Evolutionary conservation across 1,140 invertebrate genomes (phyloP).

Genomic region (Anthonomus grandis): DNA sequence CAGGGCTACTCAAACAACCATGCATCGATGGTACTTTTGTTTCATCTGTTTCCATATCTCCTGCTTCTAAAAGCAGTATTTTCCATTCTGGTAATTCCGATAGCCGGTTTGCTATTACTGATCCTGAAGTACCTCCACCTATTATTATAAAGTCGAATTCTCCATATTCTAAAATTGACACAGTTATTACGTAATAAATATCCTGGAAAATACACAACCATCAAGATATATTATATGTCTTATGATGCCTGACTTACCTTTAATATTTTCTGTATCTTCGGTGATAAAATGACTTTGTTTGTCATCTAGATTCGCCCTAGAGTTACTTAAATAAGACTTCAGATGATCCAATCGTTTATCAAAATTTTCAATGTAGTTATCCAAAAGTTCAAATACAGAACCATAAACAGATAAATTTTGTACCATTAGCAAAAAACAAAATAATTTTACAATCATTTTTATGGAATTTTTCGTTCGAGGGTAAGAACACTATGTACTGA

Average conservation of each 20-base stretch:
- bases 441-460: slow-evolving; percentile 10
- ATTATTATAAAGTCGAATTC: slow-evolving; percentile 46
- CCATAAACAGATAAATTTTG: background rate
- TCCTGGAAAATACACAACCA: no score
- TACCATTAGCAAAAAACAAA: slow-evolving; percentile 1
- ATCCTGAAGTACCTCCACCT: slow-evolving; percentile 53
- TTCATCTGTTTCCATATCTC: slow-evolving; percentile 61
- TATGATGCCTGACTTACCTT: no score
- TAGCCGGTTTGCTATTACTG: slow-evolving; percentile 62
- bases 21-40: slow-evolving; percentile 72
- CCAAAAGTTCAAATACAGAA: slow-evolving; percentile 31
- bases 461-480: background rate
- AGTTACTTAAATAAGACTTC: slow-evolving; percentile 4
- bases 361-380: slow-evolving; percentile 35
- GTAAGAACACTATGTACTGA: background rate
- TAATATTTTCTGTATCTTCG: background rate
- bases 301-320: background rate
- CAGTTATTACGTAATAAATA: no score
- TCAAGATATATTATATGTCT: no score
- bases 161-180: slow-evolving; percentile 13
- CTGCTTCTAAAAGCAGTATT: slow-evolving; percentile 71
- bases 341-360: slow-evolving; percentile 21
- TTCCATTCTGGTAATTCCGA: slow-evolving; percentile 67
- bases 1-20: slow-evolving; percentile 65
- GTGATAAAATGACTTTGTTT: background rate